phyloP scores from a whole-genome alignment of 1,140 invertebrate species.

The Diploscapter pachys region DNA sequence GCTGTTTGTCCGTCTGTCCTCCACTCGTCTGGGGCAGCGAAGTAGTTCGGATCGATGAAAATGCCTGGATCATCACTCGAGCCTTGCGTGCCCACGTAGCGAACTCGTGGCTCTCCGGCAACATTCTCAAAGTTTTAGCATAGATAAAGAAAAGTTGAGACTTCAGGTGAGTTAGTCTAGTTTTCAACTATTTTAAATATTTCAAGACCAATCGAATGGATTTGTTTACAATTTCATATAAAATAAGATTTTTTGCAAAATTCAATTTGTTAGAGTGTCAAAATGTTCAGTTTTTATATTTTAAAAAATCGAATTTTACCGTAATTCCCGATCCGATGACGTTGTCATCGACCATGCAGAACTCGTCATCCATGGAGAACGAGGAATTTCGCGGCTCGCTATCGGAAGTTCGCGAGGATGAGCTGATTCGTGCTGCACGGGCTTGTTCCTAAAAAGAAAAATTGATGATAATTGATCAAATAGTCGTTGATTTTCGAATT shows the following conservation, averaged over 20 bases:
- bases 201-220: no score
- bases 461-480: no score
- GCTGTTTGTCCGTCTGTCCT: not conserved
- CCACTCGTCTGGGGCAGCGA: conserved; percentile 14
- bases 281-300: not conserved
- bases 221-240: no score
- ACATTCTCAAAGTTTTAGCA: not conserved
- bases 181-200: not conserved
- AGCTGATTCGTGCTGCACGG: not conserved
- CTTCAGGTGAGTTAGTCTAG: not conserved
- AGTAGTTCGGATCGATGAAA: not conserved
- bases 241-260: no score
- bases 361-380: conserved; percentile 35
- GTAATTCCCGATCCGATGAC: conserved; percentile 46
- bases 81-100: not conserved
- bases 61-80: not conserved
- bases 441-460: not conserved
- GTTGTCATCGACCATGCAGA: conserved; percentile 38
- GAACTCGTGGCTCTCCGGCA: not conserved
- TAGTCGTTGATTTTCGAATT: no score
- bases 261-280: not conserved
- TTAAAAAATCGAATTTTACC: conserved; percentile 11
- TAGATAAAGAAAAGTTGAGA: not conserved
- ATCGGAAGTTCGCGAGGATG: not conserved
- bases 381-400: not conserved